Evolutionary conservation across 2,797 vertebrate genomes (phyloP), one percentile per base, ranked within the genome.

Genomic region (Psittacula derbiana): DNA sequence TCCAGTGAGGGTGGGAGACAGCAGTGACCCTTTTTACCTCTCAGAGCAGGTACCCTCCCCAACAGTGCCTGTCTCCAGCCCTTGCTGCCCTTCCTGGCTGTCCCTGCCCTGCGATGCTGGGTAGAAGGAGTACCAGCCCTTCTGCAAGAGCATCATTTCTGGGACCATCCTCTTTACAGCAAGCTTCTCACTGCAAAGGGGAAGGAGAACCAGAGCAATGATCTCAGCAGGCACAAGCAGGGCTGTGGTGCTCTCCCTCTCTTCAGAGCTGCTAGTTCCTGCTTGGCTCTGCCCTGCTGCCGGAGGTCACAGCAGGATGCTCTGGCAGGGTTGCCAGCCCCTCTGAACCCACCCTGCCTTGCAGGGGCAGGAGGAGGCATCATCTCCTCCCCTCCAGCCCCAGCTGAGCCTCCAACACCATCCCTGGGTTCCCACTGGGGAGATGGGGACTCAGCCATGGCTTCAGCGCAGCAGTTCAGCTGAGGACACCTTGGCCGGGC

Each of bases 21-120:
- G 30, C n/a, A 38, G 23, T 31, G 64, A 25, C 33, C 6, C 12
- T 28, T 11, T 72, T 20, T 38, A 8, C 13, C 40, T 65, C 46
- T 33, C 41, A 21, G 50, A 79, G 44, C 33, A 47, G 30, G 50
- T 27, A 5, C 17, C 11, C 1, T 6, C 46, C 41, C 28, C 2
- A 0, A 12, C 33, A 52, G 18, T 0, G 1, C 16, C 18, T 11
- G 36, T 36, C 18, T 31, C 64, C 58, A n/a, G 44, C 40, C 19
- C 12, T 47, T 6, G 11, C 41, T 30, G 23, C 40, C n/a, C 27
- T 36, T 52, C 40, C 49, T 12, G 1, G 8, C 53, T 38, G 21
- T 24, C 11, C 21, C 57, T 31, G 36, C 58, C 40, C 58, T 2
- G 1, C 1, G 3, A 19, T 25, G 43, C 31, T 0, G 5, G n/a